These are phyloP conservation scores for Ginglymostoma cirratum DNA, from an alignment of 2,113 vertebrate genomes.

Conservation along the genomic window DNA sequence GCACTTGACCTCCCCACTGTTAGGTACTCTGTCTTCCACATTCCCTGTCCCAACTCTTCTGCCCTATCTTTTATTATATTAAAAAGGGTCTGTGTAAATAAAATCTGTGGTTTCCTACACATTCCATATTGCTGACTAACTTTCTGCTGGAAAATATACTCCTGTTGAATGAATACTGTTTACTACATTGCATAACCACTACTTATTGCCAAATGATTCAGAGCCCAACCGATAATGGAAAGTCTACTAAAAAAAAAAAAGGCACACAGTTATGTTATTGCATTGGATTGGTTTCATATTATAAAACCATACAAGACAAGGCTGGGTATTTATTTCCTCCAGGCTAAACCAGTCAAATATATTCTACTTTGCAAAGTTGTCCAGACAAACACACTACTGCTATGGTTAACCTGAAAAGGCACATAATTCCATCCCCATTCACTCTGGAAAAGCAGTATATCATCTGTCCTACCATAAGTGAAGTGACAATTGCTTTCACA, in stretches of 20 bases:
- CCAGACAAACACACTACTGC: not conserved
- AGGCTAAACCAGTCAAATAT: not conserved
- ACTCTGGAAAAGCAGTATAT: not conserved
- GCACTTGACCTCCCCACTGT: too few relatives aligned
- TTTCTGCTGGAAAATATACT: too few relatives aligned
- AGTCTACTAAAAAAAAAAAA: not conserved
- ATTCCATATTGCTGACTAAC: too few relatives aligned
- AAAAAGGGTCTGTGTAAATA: too few relatives aligned
- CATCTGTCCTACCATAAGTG: not conserved
- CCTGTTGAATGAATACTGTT: too few relatives aligned
- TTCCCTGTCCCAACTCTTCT: too few relatives aligned
- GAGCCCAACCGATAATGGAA: not conserved
- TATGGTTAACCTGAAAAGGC: not conserved
- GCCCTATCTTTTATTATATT: too few relatives aligned
- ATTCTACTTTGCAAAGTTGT: not conserved
- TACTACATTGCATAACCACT: not conserved
- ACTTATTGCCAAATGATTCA: not conserved
- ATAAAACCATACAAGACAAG: too few relatives aligned
- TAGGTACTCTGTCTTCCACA: too few relatives aligned
- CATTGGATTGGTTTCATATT: too few relatives aligned
- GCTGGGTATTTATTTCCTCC: not conserved
- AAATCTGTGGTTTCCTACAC: too few relatives aligned
- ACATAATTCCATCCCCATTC: not conserved
- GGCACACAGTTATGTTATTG: not conserved
- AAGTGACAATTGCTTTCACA: not conserved